Percentiles rank a stretch among this genome's conserved stretches.
Evolutionary conservation across 2,888 invertebrate species (phyloP).

Genomic region (Agrochola litura): DNA sequence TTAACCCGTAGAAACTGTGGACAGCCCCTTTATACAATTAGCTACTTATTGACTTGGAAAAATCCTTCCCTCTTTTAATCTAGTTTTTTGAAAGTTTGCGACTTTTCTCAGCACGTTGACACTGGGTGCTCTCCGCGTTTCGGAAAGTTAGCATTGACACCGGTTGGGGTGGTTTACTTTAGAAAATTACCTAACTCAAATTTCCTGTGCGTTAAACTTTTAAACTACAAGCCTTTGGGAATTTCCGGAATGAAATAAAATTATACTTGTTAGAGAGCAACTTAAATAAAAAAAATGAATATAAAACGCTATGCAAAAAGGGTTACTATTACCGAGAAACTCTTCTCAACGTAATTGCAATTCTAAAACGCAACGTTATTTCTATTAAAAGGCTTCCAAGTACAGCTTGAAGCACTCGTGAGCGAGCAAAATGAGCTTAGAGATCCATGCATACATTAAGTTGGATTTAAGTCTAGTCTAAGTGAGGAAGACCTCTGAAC

Average conservation of each 20-base stretch:
- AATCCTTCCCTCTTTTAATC: conserved; percentile 69
- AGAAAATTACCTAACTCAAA: conserved; percentile 57
- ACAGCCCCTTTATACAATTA: conserved; percentile 86
- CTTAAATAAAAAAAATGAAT: conserved; percentile 32
- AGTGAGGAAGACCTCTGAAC: conserved; percentile 65
- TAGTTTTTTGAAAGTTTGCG: conserved; percentile 65
- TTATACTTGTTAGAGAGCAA: conserved; percentile 41
- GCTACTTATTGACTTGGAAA: conserved; percentile 80
- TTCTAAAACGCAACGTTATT: conserved; percentile 59
- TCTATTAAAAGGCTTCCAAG: conserved; percentile 62
- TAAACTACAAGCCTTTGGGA: conserved; percentile 49
- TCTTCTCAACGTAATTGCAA: conserved; percentile 49
- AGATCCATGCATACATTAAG: conserved; percentile 67
- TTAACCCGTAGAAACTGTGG: conserved; percentile 86
- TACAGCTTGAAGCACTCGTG: conserved; percentile 62
- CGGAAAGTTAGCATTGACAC: conserved; percentile 63
- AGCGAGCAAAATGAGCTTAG: conserved; percentile 62
- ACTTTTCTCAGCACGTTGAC: conserved; percentile 54
- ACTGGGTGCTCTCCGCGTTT: conserved; percentile 56
- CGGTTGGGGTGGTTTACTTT: conserved; percentile 50
- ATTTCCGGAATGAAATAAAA: conserved; percentile 43
- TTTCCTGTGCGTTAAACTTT: conserved; percentile 56
- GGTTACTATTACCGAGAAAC: conserved; percentile 35
- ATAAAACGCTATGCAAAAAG: conserved; percentile 35
- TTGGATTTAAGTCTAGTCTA: conserved; percentile 65